phyloP scores from a whole-genome alignment of 2,113 vertebrate species.

The Leuciscus idus region DNA sequence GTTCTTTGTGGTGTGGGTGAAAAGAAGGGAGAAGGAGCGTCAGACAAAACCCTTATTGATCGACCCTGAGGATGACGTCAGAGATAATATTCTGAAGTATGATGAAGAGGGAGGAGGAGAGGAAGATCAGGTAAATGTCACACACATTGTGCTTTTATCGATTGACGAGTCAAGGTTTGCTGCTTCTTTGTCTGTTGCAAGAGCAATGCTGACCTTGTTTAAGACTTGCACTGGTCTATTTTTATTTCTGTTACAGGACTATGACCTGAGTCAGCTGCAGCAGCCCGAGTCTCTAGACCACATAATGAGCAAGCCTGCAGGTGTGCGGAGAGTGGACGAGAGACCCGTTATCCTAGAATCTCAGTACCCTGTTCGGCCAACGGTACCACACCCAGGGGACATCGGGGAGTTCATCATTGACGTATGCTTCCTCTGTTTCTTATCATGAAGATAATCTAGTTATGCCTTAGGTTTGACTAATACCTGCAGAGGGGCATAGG shows the following conservation, averaged over 20 bases:
- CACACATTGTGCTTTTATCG: background rate
- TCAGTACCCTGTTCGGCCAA: constrained; percentile 91
- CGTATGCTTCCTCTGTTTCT: constrained; percentile 70
- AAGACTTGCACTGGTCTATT: background rate
- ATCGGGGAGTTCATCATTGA: constrained; percentile 98
- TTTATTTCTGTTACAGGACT: constrained; percentile 70
- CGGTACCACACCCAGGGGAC: constrained; percentile 93
- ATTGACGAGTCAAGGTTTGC: constrained; percentile 2
- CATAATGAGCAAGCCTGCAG: constrained; percentile 87
- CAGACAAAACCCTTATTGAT: constrained; percentile 95
- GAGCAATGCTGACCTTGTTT: constrained; percentile 21
- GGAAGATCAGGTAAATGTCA: constrained; percentile 88
- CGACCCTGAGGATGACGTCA: constrained; percentile 93
- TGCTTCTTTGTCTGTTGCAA: background rate
- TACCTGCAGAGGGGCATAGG: background rate
- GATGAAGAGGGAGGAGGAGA: constrained; percentile 97
- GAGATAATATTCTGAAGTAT: constrained; percentile 97
- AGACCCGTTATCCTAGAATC: constrained; percentile 93
- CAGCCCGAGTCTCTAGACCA: constrained; percentile 95
- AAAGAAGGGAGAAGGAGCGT: constrained; percentile 90
- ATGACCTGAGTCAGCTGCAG: constrained; percentile 92
- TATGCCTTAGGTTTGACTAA: background rate
- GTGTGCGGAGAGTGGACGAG: constrained; percentile 93
- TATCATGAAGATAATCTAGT: constrained; percentile 6
- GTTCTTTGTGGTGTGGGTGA: constrained; percentile 94